These are phyloP conservation scores for Liopterus haemorrhoidalis DNA, from an alignment of 2,888 invertebrate species.

Conservation along the genomic window DNA sequence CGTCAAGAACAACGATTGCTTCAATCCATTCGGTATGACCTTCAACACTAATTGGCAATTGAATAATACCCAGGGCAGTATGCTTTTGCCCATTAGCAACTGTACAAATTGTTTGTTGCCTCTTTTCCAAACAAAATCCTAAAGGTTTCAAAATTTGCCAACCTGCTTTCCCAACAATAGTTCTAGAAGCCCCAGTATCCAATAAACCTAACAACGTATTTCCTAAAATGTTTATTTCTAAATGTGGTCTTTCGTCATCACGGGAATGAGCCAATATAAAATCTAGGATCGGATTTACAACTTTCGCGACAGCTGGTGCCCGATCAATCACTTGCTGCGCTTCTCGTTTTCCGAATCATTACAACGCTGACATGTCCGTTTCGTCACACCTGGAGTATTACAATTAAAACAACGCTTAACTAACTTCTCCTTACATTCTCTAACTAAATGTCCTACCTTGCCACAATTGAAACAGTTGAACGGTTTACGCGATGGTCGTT, in stretches of 20 bases:
- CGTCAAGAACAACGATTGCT: constrained; percentile 3
- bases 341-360: constrained; percentile 4
- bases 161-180: background rate
- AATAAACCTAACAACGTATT: background rate
- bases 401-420: background rate
- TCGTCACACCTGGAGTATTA: background rate
- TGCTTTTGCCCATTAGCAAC: constrained; percentile 4
- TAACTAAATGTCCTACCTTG: too few relatives aligned
- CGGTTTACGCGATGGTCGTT: background rate
- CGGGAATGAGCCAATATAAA: background rate
- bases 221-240: constrained; percentile 6
- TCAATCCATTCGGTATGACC: background rate
- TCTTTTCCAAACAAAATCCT: background rate
- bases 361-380: background rate
- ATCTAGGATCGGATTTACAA: background rate
- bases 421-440: background rate
- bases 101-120: background rate
- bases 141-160: background rate
- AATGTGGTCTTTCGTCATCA: constrained; percentile 10
- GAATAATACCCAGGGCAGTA: constrained; percentile 2
- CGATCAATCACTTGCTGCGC: background rate
- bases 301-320: background rate
- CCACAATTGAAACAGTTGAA: too few relatives aligned
- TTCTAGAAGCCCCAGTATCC: background rate
- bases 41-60: background rate